Percentiles rank a stretch among this genome's conserved stretches.
phyloP scores from a whole-genome alignment of 2,888 invertebrate genomes.

The Netelia melanura region DNA sequence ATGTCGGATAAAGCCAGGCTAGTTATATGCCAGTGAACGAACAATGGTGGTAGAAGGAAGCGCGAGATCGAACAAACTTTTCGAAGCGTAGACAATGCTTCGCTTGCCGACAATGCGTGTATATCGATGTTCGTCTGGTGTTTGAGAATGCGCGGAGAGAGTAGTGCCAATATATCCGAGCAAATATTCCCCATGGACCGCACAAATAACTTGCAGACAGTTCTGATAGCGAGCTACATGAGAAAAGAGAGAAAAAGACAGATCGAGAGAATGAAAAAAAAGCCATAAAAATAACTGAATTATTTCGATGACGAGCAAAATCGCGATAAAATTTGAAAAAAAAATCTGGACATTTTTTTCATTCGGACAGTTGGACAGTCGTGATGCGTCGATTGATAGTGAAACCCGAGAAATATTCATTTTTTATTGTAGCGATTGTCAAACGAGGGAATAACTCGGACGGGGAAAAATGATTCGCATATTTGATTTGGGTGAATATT shows the following conservation, averaged over 20 bases:
- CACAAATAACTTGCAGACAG: conserved; percentile 11
- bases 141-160: not conserved
- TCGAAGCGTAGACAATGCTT: conserved; percentile 46
- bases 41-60: conserved; percentile 33
- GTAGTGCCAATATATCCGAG: not conserved
- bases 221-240: not conserved
- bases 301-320: not conserved
- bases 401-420: not conserved
- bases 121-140: conserved; percentile 6
- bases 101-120: conserved; percentile 39
- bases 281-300: not conserved
- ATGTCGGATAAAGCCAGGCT: conserved; percentile 12
- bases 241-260: not conserved
- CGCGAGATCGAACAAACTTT: conserved; percentile 58
- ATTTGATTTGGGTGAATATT: no score
- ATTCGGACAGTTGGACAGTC: not conserved
- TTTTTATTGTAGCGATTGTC: not conserved
- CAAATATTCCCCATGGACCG: conserved; percentile 30
- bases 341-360: not conserved
- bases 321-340: not conserved
- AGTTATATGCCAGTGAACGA: conserved; percentile 4
- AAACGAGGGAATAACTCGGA: not conserved
- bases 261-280: not conserved
- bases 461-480: not conserved
- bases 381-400: not conserved